Evolutionary conservation across 2,113 vertebrate genomes (phyloP), one percentile per base, ranked within the genome.

Genomic region (Microcebus lehilahytsara): DNA sequence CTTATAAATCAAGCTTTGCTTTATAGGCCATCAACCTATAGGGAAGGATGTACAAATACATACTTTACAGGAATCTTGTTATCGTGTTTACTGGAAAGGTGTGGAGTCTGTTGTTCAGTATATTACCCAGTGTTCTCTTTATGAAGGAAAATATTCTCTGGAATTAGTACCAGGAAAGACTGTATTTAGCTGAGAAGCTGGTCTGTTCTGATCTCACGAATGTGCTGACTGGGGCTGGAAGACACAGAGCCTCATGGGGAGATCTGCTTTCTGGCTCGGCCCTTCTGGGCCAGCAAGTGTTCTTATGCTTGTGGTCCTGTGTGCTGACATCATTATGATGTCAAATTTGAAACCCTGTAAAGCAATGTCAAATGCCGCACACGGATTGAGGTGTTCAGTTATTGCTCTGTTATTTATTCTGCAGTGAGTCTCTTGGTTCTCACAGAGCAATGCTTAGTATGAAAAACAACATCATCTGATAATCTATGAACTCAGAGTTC

Each of bases 331-430:
- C 10, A 53, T 9, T 12, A 58, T 49, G 34, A 83, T 77, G 51
- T 20, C 42, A 27, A 72, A 85, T 30, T 74, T 94, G 72, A 89
- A 96, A 74, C 30, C 12, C 60, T 93, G 17, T 60, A 78, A 75
- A 88, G 80, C 16, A 46, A 9, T 10, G 56, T 95, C 27, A 34
- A 49, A 84, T 67, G 53, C 34, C 60, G 88, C 71, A n/a, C 6
- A 56, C 11, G n/a, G 25, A 77, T 11, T 9, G 19, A 20, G 71
- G 37, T 53, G 25, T 32, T 75, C 83, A 80, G 23, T 67, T n/a
- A n/a, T 30, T 72, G 25, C 79, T 69, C 46, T 13, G 27, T 25
- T 20, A 80, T n/a, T 30, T 71, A 74, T 58, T 58, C 56, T 58
- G 56, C 19, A 80, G 37, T 27, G 64, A 89, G 34, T n/a, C 42